Evolutionary conservation across 2,113 vertebrate species (phyloP).

Genomic region (Brachyhypopomus occidentalis): DNA sequence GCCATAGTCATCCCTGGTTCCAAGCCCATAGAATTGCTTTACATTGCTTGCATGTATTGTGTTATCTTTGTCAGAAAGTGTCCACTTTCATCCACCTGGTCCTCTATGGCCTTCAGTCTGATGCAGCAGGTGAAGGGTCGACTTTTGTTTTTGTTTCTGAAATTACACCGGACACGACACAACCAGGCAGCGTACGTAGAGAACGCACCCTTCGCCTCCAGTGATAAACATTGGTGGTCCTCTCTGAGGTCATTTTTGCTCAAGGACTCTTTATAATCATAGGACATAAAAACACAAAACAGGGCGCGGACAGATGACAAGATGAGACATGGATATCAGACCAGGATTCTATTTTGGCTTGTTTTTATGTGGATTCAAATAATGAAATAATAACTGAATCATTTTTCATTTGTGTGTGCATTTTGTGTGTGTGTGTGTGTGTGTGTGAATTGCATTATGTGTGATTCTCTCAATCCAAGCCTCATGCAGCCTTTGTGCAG

Average conservation of each 20-base stretch:
- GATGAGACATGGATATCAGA: no score
- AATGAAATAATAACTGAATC: no score
- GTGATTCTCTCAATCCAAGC: conserved; percentile 1
- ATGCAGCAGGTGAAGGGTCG: not conserved
- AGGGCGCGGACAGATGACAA: no score
- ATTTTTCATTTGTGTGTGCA: no score
- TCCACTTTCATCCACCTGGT: not conserved
- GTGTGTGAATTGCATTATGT: not conserved
- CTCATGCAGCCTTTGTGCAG: conserved; percentile 21
- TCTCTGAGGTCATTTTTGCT: no score
- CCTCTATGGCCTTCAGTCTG: not conserved
- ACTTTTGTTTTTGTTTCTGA: not conserved
- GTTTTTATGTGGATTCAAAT: no score
- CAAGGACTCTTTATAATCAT: no score
- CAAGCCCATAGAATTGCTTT: not conserved
- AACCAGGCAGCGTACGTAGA: not conserved
- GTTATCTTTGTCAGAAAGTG: not conserved
- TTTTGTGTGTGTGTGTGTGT: no score
- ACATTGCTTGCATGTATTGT: not conserved
- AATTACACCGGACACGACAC: not conserved
- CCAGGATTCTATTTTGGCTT: no score
- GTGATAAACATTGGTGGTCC: no score
- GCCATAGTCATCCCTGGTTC: no score
- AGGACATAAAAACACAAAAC: no score
- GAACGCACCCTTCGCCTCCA: not conserved